Evolutionary conservation across 2,113 vertebrate species (phyloP).

Genomic region (Microtus oregoni): DNA sequence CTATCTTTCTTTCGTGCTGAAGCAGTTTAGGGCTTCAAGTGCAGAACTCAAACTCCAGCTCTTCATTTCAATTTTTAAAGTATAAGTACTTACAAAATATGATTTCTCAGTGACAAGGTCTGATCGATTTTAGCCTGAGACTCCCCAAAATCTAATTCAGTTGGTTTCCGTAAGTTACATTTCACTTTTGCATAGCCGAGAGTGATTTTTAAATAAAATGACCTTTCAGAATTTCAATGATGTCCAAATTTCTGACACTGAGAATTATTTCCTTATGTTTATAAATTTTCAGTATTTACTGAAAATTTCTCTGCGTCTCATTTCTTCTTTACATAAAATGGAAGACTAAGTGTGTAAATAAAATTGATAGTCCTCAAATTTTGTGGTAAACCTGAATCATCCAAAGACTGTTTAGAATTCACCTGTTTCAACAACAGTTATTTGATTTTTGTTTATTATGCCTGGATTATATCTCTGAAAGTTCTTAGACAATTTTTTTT

Average conservation of each 20-base stretch:
- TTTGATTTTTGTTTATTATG: slow-evolving; percentile 22
- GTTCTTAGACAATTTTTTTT: neutral
- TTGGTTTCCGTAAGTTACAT: neutral
- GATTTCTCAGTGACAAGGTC: neutral
- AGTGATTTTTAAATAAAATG: neutral
- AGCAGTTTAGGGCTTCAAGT: neutral
- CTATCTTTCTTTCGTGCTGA: neutral
- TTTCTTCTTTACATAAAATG: slow-evolving; percentile 32
- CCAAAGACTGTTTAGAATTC: neutral
- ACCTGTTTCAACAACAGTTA: neutral
- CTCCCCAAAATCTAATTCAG: neutral
- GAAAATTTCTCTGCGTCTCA: neutral
- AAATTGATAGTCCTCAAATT: slow-evolving; percentile 27
- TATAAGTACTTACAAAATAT: neutral
- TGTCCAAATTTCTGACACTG: neutral
- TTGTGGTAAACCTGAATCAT: slow-evolving; percentile 10
- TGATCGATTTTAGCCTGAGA: slow-evolving; percentile 17
- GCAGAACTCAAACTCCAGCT: neutral
- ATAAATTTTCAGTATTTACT: neutral
- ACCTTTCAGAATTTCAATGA: slow-evolving; percentile 26
- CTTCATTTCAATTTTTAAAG: slow-evolving; percentile 34
- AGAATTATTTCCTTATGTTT: slow-evolving; percentile 19
- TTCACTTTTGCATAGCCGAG: neutral
- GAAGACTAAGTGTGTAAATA: neutral
- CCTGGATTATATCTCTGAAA: neutral